These are phyloP conservation scores for Tetramorium alpestre DNA, from an alignment of 1,140 invertebrate genomes.

Conservation along the genomic window DNA sequence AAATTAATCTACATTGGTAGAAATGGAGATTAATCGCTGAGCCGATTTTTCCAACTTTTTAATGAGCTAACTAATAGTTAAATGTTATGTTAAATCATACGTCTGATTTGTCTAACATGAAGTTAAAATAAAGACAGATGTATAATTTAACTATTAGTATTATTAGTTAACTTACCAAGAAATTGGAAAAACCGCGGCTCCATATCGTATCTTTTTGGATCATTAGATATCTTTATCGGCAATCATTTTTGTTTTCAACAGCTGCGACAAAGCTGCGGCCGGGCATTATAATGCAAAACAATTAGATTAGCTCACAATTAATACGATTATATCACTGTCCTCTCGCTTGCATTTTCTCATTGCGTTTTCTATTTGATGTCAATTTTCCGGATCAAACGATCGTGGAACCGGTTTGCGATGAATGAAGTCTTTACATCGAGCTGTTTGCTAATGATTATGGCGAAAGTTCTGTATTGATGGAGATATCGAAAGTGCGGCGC, in stretches of 20 bases:
- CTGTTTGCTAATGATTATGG: constrained; percentile 38
- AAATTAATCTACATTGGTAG: too few relatives aligned
- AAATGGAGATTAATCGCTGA: too few relatives aligned
- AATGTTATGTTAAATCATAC: too few relatives aligned
- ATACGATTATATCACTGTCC: not conserved
- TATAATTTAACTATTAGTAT: too few relatives aligned
- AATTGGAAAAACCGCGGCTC: not conserved
- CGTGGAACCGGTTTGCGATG: constrained; percentile 16
- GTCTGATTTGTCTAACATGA: too few relatives aligned
- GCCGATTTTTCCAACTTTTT: too few relatives aligned
- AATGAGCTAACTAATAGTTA: too few relatives aligned
- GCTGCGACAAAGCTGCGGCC: not conserved
- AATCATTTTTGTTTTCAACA: not conserved
- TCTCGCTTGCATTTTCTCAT: not conserved
- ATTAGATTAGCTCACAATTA: not conserved
- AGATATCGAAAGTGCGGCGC: constrained; percentile 33
- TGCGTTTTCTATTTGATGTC: not conserved
- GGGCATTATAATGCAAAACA: not conserved
- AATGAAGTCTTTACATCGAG: constrained; percentile 28
- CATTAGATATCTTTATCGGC: not conserved
- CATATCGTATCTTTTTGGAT: not conserved
- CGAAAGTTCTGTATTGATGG: constrained; percentile 43
- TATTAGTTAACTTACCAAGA: too few relatives aligned
- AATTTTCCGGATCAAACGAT: constrained; percentile 19
- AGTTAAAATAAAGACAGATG: too few relatives aligned